Conservation (phyloP, 2,113 vertebrate species). For the Cyanoramphus novaezelandiae region DNA sequence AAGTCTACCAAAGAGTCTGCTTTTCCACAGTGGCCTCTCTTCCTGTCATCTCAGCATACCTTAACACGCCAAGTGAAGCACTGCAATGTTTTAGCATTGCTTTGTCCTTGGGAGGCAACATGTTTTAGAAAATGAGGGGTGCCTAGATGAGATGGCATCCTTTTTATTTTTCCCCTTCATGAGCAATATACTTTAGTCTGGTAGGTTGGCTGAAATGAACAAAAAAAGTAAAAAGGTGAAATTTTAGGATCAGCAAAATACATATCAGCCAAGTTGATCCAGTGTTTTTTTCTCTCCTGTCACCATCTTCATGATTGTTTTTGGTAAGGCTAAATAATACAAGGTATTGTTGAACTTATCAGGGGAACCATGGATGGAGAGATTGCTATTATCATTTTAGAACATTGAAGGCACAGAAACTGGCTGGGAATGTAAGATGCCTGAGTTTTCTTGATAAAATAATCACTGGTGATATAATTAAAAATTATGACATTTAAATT, state of each 20-base stretch:
- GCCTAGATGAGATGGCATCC: not conserved
- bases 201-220: not conserved
- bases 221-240: not conserved
- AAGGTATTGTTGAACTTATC: not conserved
- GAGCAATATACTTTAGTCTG: not conserved
- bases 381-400: not conserved
- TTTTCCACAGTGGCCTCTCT: not conserved
- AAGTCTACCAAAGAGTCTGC: not conserved
- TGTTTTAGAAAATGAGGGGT: not conserved
- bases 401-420: not conserved
- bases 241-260: not conserved
- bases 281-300: not conserved
- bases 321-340: not conserved
- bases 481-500: not conserved
- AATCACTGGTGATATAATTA: not conserved
- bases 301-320: not conserved
- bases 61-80: not conserved
- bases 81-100: not conserved
- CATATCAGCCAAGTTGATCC: fast-evolving
- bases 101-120: not conserved
- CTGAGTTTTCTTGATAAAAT: not conserved
- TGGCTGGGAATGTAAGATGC: not conserved
- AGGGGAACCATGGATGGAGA: not conserved
- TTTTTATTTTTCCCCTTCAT: not conserved
- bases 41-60: not conserved